These are phyloP conservation scores for Melinopterus prodromus DNA, from an alignment of 2,888 invertebrate genomes.

Conservation along the genomic window DNA sequence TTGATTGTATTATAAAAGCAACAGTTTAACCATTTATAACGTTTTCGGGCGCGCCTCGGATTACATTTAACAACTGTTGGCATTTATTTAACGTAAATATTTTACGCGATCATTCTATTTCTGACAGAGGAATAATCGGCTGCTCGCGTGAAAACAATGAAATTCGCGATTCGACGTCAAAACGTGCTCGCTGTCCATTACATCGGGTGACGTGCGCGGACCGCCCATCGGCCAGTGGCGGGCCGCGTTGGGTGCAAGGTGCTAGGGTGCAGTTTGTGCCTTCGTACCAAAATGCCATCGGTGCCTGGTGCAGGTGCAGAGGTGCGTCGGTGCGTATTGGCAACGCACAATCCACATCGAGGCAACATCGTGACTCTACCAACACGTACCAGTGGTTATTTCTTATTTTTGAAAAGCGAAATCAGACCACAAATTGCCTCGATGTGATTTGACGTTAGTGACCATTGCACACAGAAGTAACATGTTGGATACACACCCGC, in stretches of 20 bases:
- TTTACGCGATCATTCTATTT: slow-evolving; percentile 43
- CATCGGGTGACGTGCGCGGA: slow-evolving; percentile 8
- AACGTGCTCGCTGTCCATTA: slow-evolving; percentile 18
- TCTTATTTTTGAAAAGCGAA: no score
- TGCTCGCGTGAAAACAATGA: slow-evolving; percentile 14
- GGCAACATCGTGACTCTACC: not conserved
- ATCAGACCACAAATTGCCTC: not conserved
- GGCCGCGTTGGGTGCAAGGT: slow-evolving; percentile 42
- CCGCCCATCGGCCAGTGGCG: slow-evolving; percentile 9
- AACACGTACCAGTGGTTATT: not conserved
- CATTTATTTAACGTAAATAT: slow-evolving; percentile 44
- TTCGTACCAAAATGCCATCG: slow-evolving; percentile 28
- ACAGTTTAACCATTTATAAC: slow-evolving; percentile 36
- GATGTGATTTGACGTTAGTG: slow-evolving; percentile 36
- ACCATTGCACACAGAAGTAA: slow-evolving; percentile 41
- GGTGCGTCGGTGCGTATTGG: slow-evolving; percentile 50
- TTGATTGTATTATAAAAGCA: slow-evolving; percentile 35
- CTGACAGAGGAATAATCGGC: slow-evolving; percentile 39
- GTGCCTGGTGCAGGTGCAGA: slow-evolving; percentile 44
- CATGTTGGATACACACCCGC: slow-evolving; percentile 79
- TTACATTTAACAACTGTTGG: slow-evolving; percentile 42
- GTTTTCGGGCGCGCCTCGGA: slow-evolving; percentile 32
- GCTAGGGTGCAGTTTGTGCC: slow-evolving; percentile 36
- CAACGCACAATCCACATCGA: slow-evolving; percentile 24
- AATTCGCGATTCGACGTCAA: slow-evolving; percentile 17